Evolutionary conservation across 92 coral and sea anemone species (phyloP), one percentile per base, ranked within the genome.

Genomic region (Actinernus sp.): DNA sequence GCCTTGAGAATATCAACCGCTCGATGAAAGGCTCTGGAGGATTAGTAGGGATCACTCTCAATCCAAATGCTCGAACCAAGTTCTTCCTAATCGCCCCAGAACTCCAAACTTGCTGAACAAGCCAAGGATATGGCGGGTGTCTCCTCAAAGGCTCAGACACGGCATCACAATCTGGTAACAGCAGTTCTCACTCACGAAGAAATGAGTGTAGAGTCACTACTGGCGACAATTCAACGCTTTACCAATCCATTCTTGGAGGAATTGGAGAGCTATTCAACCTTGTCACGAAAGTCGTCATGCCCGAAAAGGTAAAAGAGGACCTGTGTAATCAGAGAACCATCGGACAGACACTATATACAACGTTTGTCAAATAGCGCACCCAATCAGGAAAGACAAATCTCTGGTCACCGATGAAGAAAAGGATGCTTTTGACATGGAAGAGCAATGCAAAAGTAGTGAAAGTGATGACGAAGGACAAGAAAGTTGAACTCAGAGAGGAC

Each of bases 21-120:
- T 78, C 83, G 24, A 85, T 85, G 87, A 85, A 85, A 46, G 86
- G 65, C 23, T n/a, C 74, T n/a, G 68, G 82, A 3, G 70, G 75
- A 11, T 31, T 74, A 45, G 62, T 78, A 2, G 86, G 91, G 1
- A 85, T 85, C 39, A 65, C 91, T 13, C 77, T 78, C 5, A 78
- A 71, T 58, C 71, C 86, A 14, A 51, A 30, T 16, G 66, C 78
- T 38, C 65, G 78, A 11, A 1, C 58, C 36, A 78, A 78, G 71
- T 78, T 48, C 65, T 78, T 66, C 77, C 55, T 78, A 45, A 78
- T 67, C 23, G 80, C 71, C 31, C 63, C 80, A 32, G 80, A 61
- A 52, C 57, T 78, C 85, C 17, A 38, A 63, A 68, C 71, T 78
- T 13, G 65, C 78, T 33, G 78, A 68, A 44, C 21, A 78, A 38